phyloP scores from a whole-genome alignment of 2,888 invertebrate genomes.

The Hypolimnas misippus region DNA sequence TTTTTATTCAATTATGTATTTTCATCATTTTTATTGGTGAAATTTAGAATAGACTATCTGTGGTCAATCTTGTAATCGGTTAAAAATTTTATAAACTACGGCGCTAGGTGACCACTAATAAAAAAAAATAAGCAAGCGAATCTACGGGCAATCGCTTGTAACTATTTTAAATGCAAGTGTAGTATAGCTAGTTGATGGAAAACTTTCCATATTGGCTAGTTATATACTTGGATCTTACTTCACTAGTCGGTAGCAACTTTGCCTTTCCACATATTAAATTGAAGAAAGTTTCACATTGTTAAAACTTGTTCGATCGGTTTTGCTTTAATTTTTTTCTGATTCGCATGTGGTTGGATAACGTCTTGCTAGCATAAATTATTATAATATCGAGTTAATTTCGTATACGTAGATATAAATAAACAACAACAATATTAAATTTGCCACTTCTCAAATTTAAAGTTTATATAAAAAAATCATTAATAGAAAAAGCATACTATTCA shows the following conservation, averaged over 20 bases:
- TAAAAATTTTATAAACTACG: no score
- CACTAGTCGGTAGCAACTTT: background rate
- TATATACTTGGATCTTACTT: background rate
- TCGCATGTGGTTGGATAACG: background rate
- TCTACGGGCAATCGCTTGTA: background rate
- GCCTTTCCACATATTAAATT: background rate
- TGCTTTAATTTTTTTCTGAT: background rate
- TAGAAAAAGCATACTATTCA: no score
- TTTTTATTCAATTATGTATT: no score
- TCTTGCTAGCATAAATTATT: background rate
- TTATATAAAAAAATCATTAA: no score
- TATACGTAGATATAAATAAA: background rate
- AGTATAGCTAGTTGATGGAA: background rate
- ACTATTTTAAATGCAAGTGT: background rate
- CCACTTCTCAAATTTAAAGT: no score
- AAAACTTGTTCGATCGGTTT: slow-evolving; percentile 24
- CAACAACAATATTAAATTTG: no score
- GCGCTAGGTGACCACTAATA: no score
- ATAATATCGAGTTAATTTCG: background rate
- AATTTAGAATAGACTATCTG: no score
- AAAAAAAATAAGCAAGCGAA: background rate
- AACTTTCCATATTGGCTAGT: background rate
- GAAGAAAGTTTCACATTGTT: slow-evolving; percentile 18
- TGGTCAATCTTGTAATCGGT: no score
- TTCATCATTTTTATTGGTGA: no score